Percentiles rank a stretch among this genome's conserved stretches.
Evolutionary conservation across 2,888 invertebrate genomes (phyloP).

Genomic region (Brachypterus glaber): DNA sequence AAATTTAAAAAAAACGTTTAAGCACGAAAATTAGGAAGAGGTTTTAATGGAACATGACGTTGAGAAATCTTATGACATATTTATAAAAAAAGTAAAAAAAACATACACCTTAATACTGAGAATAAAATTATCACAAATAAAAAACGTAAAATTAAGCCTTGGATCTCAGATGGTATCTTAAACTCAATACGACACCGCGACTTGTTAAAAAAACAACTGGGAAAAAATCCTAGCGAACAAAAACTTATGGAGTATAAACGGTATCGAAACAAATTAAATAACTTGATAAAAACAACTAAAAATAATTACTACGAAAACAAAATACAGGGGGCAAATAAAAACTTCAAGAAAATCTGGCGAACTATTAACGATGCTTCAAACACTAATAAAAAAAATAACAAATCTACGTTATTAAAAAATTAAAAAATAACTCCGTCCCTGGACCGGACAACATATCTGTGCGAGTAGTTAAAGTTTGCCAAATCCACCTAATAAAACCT

Average conservation of each 20-base stretch:
- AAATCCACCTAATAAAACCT: background rate
- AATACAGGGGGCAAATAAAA: background rate
- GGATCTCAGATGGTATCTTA: background rate
- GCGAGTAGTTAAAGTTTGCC: slow-evolving; percentile 1
- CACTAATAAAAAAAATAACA: background rate
- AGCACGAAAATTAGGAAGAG: background rate
- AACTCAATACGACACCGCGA: background rate
- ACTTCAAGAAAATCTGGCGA: background rate
- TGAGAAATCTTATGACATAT: background rate
- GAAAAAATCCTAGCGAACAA: background rate
- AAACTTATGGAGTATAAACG: background rate
- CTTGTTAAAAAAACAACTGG: background rate
- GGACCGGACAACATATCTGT: background rate
- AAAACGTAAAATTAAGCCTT: background rate
- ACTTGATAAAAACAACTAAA: background rate
- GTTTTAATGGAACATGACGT: background rate
- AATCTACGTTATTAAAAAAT: background rate
- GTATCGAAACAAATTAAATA: slow-evolving; percentile 1
- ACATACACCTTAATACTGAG: background rate
- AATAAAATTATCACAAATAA: background rate
- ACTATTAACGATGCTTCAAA: slow-evolving; percentile 1
- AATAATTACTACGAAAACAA: background rate
- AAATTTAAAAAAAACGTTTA: background rate
- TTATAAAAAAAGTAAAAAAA: background rate
- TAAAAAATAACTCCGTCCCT: background rate